phyloP scores from a whole-genome alignment of 1,140 invertebrate species.

The Mactra quadrangularis region DNA sequence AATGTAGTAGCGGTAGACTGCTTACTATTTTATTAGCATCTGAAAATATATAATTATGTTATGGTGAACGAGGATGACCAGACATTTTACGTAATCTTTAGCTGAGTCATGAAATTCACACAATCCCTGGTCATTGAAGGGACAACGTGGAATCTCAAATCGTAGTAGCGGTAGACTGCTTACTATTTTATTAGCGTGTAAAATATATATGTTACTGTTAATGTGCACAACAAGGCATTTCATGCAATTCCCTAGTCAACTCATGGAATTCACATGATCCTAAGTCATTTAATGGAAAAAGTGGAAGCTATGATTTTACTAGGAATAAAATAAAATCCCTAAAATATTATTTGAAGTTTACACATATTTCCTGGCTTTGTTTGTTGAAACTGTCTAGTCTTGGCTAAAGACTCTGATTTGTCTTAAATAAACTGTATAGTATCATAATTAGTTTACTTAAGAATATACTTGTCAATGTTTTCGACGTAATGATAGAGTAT shows the following conservation, averaged over 20 bases:
- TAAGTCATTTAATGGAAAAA: neutral
- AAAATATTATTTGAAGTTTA: neutral
- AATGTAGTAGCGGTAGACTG: constrained; percentile 40
- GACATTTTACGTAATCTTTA: neutral
- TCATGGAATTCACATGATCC: too few species aligned
- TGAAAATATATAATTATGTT: neutral
- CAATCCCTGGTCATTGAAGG: neutral
- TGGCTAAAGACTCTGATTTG: too few species aligned
- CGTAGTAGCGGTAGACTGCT: constrained; percentile 43
- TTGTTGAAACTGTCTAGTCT: too few species aligned
- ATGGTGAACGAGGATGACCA: too few species aligned
- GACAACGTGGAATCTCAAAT: neutral
- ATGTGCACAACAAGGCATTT: neutral
- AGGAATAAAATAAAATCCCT: constrained; percentile 5
- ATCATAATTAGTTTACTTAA: too few species aligned
- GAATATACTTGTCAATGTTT: too few species aligned
- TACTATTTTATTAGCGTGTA: constrained; percentile 59
- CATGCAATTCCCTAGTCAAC: too few species aligned
- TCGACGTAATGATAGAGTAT: too few species aligned
- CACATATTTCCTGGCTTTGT: neutral
- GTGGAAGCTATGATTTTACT: constrained; percentile 14
- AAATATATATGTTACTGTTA: neutral
- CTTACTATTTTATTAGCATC: constrained; percentile 59
- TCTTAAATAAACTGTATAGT: too few species aligned
- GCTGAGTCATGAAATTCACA: too few species aligned